Conservation (phyloP, 2,797 vertebrate species). For the Percopsis omiscomaycus region DNA sequence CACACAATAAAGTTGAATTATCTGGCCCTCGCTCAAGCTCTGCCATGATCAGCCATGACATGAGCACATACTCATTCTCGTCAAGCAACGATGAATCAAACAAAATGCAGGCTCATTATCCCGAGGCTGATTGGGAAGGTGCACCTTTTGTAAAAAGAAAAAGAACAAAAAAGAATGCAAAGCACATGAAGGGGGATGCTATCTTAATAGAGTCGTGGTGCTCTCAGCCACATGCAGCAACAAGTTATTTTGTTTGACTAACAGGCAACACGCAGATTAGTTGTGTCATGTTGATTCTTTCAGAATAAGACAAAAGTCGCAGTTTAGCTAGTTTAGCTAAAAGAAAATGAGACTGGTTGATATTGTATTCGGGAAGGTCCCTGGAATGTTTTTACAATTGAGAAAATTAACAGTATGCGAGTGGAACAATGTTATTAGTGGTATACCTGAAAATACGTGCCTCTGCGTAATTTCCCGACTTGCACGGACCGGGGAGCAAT, state of each 20-base stretch:
- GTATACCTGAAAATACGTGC: neutral
- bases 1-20: slow-evolving; percentile 64
- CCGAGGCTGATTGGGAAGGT: slow-evolving; percentile 72
- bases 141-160: slow-evolving; percentile 56
- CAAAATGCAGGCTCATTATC: slow-evolving; percentile 70
- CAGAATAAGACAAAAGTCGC: slow-evolving; percentile 19
- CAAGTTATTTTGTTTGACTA: slow-evolving; percentile 53
- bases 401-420: slow-evolving; percentile 11
- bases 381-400: neutral
- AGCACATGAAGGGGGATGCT: slow-evolving; percentile 58
- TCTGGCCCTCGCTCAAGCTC: slow-evolving; percentile 49
- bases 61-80: slow-evolving; percentile 68
- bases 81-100: slow-evolving; percentile 66
- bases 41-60: slow-evolving; percentile 72
- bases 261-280: slow-evolving; percentile 25
- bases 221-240: slow-evolving; percentile 48
- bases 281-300: slow-evolving; percentile 12
- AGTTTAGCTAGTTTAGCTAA: neutral
- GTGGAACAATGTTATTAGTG: neutral
- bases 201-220: slow-evolving; percentile 45
- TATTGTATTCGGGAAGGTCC: neutral
- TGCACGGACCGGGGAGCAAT: slow-evolving; percentile 1
- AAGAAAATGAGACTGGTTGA: neutral
- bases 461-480: slow-evolving; percentile 33
- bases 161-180: slow-evolving; percentile 51